These are phyloP conservation scores for Vespertilio murinus DNA, from an alignment of 2,797 vertebrate species.

Conservation along the genomic window DNA sequence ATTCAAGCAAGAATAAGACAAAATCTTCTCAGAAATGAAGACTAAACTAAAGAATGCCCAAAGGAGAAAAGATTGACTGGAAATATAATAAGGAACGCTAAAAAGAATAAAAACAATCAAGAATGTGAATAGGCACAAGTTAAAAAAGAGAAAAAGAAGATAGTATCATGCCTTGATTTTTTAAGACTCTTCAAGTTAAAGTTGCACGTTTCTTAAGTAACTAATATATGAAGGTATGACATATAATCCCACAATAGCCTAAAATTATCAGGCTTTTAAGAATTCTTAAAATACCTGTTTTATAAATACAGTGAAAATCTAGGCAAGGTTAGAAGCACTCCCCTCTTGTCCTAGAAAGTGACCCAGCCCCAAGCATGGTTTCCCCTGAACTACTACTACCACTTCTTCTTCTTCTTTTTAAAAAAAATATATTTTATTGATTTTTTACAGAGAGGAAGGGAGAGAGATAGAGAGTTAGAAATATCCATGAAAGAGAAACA, in stretches of 20 bases:
- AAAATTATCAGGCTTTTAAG: slow-evolving; percentile 1
- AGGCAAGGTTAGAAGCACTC: slow-evolving; percentile 3
- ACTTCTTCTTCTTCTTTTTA: too few relatives aligned
- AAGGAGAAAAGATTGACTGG: not conserved
- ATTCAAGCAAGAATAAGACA: not conserved
- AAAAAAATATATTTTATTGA: too few relatives aligned
- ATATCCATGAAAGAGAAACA: too few relatives aligned
- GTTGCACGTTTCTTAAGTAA: not conserved
- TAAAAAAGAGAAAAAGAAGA: not conserved
- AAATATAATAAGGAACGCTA: not conserved
- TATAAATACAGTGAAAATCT: not conserved
- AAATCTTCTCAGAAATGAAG: slow-evolving; percentile 3
- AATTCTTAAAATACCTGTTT: not conserved
- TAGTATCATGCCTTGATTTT: not conserved
- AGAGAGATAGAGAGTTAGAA: too few relatives aligned
- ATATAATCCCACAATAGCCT: not conserved
- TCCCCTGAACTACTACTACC: too few relatives aligned
- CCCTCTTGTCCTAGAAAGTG: not conserved
- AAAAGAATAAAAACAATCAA: not conserved
- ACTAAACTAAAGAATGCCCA: not conserved
- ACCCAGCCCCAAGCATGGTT: not conserved
- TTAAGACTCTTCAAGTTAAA: not conserved
- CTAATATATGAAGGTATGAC: not conserved
- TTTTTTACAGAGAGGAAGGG: too few relatives aligned
- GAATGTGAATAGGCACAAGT: not conserved